A percentile compares a stretch with the other conserved stretches of the same genome.
Conservation (phyloP, 2,888 invertebrate species). For the Bombylius major region DNA sequence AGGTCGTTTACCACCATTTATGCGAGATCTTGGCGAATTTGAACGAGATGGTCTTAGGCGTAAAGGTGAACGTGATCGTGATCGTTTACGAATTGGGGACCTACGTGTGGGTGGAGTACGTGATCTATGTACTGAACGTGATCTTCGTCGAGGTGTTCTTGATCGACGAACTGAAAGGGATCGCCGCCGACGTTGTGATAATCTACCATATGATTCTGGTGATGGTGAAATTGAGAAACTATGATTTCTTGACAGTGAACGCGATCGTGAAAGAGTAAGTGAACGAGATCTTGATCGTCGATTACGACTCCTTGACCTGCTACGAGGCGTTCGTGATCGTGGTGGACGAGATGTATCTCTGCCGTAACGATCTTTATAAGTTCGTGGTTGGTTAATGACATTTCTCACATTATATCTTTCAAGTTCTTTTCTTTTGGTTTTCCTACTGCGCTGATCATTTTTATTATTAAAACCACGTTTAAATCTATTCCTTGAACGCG, state of each 20-base stretch:
- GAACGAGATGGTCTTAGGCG: conserved; percentile 20
- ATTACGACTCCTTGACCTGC: conserved; percentile 20
- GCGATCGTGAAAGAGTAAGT: conserved; percentile 8
- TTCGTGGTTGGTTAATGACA: conserved; percentile 50
- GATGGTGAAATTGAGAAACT: conserved; percentile 17
- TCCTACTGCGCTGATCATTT: not conserved
- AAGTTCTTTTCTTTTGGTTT: conserved; percentile 58
- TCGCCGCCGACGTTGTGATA: conserved; percentile 24
- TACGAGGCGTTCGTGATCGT: conserved; percentile 26
- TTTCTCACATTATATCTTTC: conserved; percentile 74
- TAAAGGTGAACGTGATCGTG: conserved; percentile 19
- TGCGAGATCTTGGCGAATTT: conserved; percentile 20
- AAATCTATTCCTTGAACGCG: conserved; percentile 30
- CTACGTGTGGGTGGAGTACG: conserved; percentile 11
- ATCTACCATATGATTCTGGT: conserved; percentile 13
- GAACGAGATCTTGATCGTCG: conserved; percentile 21
- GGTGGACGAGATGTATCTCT: conserved; percentile 49
- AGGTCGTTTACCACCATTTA: conserved; percentile 16
- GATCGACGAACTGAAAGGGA: conserved; percentile 24
- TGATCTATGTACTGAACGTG: not conserved
- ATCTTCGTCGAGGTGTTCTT: conserved; percentile 1
- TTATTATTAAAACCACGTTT: conserved; percentile 11
- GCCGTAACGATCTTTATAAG: conserved; percentile 64
- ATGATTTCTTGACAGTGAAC: conserved; percentile 13
- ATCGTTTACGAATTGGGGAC: conserved; percentile 1